Base-by-base conservation (phyloP, 1,140 invertebrate genomes). In the Brachionus paranguensis region DNA sequence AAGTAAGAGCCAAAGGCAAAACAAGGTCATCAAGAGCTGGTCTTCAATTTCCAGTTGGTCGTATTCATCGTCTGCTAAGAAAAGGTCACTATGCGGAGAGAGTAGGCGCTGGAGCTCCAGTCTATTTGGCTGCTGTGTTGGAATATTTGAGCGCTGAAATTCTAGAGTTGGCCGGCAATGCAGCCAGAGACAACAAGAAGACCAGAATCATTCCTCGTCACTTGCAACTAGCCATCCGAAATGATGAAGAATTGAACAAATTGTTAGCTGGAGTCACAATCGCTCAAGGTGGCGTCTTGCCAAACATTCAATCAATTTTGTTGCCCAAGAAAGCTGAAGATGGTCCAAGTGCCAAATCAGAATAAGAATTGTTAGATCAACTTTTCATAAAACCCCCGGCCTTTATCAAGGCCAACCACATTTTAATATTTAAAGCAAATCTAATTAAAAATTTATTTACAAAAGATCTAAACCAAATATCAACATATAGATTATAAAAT, bases 1-100 rank as follows among this genome's bases (percentile, higher is more conserved):
- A 93, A 90, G 89, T 90, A 0, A 93, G 92, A 88, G 90, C 90
- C 85, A 92, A 92, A 87, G 84, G 84, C 33, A 86, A 86, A 89
- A 91, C 91, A 20, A 91, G 92, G 33, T 93, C 92, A 0, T 91
- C 88, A 79, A 88, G 92, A 78, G 93, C 93, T 83, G 93, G 93
- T 78, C 89, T 94, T 27, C 92, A 93, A 85, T 68, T 93, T 86
- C 93, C 92, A 1, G 93, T 93, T 17, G 83, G 83, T 50, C 64
- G 83, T 88, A 92, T 94, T 84, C 92, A 93, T 87, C 90, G 93
- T 86, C 87, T 93, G 8, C 87, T 94, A 10, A 88, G 92, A 72
- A 85, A 84, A 65, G 84, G 86, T 24, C 85, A 86, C 72, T 94
- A 93, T 86, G 92, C 92, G 4, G 92, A 93, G 86, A 90, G 92